phyloP scores from a whole-genome alignment of 2,797 vertebrate species.

The Crenichthys baileyi region DNA sequence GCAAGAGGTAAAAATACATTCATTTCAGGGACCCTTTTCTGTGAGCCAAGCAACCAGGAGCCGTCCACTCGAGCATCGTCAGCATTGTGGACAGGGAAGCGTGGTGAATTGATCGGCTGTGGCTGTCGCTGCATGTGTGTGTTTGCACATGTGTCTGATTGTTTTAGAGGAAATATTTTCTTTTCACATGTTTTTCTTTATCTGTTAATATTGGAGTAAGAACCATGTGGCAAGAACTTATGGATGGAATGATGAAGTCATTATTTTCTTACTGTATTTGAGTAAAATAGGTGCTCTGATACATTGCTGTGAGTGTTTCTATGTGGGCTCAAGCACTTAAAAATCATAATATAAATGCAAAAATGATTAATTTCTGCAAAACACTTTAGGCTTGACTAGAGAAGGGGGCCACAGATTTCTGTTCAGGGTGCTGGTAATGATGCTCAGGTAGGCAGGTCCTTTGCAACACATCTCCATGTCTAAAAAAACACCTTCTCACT shows the following conservation, averaged over 20 bases:
- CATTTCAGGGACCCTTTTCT: constrained; percentile 87
- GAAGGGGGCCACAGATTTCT: constrained; percentile 21
- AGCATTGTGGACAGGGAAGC: constrained; percentile 74
- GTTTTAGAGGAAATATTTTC: constrained; percentile 53
- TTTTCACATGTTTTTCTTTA: constrained; percentile 66
- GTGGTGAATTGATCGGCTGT: constrained; percentile 67
- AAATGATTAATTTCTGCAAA: constrained; percentile 26
- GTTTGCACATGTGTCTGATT: constrained; percentile 29
- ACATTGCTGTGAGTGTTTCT: constrained; percentile 36
- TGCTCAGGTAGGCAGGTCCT: constrained; percentile 81
- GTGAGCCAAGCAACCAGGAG: constrained; percentile 80
- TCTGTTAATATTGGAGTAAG: constrained; percentile 68
- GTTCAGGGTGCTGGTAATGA: constrained; percentile 75
- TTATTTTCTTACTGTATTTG: constrained; percentile 38
- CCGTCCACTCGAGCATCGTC: constrained; percentile 83
- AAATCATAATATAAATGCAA: constrained; percentile 21
- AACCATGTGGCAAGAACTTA: constrained; percentile 63
- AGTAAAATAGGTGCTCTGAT: constrained; percentile 28
- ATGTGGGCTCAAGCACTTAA: constrained; percentile 8
- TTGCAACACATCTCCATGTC: constrained; percentile 76
- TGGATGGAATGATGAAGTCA: constrained; percentile 55
- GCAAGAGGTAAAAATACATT: constrained; percentile 89
- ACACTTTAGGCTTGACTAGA: constrained; percentile 18
- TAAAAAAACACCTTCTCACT: constrained; percentile 82
- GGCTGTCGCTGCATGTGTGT: constrained; percentile 59